phyloP scores from a whole-genome alignment of 2,888 invertebrate species.

The Drosophila affinis region DNA sequence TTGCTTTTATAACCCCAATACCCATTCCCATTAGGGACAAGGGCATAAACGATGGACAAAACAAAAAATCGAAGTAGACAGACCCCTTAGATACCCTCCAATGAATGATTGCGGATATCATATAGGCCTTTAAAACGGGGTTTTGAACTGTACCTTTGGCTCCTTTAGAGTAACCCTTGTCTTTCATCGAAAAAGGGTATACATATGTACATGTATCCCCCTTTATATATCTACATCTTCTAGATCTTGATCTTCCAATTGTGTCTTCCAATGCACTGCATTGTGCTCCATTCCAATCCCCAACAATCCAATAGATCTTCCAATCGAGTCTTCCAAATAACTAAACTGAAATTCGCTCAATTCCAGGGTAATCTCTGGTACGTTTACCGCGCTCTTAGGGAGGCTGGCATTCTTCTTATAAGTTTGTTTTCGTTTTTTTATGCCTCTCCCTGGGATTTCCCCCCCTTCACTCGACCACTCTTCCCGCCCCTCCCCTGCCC shows the following conservation, averaged over 20 bases:
- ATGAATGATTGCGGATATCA: neutral
- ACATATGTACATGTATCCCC: too few species aligned
- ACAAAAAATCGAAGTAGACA: neutral
- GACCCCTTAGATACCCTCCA: neutral
- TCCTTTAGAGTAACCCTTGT: too few species aligned
- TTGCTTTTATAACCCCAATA: constrained; percentile 55
- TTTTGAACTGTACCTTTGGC: too few species aligned
- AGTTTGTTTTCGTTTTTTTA: neutral
- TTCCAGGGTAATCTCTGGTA: neutral
- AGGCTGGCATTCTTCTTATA: neutral
- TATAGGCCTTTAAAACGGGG: too few species aligned
- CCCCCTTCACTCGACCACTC: neutral
- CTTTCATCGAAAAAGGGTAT: too few species aligned
- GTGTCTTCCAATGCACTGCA: too few species aligned
- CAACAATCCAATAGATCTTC: neutral
- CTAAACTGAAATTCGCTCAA: neutral
- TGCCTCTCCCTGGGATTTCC: neutral
- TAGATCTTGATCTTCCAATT: too few species aligned
- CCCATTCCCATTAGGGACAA: constrained; percentile 34
- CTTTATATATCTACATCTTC: too few species aligned
- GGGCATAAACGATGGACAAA: constrained; percentile 7
- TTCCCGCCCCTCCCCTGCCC: neutral
- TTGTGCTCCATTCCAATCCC: too few species aligned
- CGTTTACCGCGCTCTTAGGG: neutral
- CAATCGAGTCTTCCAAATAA: neutral